Base-by-base conservation (phyloP, 2,797 vertebrate genomes). In the Chaunax sp. region DNA sequence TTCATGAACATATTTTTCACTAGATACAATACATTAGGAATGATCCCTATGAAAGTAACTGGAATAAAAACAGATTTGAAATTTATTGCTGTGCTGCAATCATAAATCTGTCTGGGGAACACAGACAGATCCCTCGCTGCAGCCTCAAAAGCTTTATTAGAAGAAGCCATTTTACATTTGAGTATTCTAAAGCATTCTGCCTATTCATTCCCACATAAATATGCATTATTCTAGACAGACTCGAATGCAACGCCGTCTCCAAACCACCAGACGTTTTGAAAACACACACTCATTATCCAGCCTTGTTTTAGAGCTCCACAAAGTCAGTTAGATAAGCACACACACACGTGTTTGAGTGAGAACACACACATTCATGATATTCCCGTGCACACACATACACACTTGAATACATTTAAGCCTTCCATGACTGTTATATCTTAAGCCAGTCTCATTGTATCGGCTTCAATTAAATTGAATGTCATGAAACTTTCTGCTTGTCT, bases 181-280 rank as follows among this genome's bases (percentile, higher is more conserved):
- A 81, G 84, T 85, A 82, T 92, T 93, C 90, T 90, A 87, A 86
- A 82, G 75, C 73, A 77, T 85, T 87, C 84, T 75, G 78, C 83
- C 88, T 86, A 87, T 92, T 93, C 92, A 92, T 92, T 92, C 84
- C 60, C 70, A 77, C 87, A 90, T 91, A 91, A 94, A 93, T 92
- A 91, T 91, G 90, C 86, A 84, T 87, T 85, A 88, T 88, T 89
- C 75, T 60, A 86, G 88, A 83, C 70, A 38, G 72, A 84, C 77
- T 59, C 40, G 22, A 83, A 75, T 25, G 33, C 78, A 55, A 77
- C 61, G 5, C 59, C 6, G 63, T 77, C 72, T 87, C 64, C 58
- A 72, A 86, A 75, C 59, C 71, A 69, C 66, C 71, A 83, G 81
- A 71, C 85, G 59, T 85, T 86, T 83, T 78, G 64, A 85, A 86